phyloP scores from a whole-genome alignment of 2,888 invertebrate genomes.

The Neoitamus cyanurus region DNA sequence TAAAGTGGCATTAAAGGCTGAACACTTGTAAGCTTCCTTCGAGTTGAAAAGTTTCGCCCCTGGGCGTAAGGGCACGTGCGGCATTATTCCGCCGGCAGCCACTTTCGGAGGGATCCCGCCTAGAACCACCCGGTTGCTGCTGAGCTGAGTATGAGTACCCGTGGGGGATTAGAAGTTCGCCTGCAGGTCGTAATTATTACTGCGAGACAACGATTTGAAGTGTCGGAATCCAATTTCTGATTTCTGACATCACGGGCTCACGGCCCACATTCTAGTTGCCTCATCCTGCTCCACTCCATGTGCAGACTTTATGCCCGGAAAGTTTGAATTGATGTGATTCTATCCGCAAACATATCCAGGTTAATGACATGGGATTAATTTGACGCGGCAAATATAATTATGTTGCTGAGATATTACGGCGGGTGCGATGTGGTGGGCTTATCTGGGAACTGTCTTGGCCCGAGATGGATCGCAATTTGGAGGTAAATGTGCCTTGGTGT shows the following conservation, averaged over 20 bases:
- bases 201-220: constrained; percentile 3
- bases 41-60: constrained; percentile 10
- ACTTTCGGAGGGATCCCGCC: not conserved
- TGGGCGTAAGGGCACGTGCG: not conserved
- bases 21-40: constrained; percentile 37
- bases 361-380: constrained; percentile 43
- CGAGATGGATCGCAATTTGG: constrained; percentile 16
- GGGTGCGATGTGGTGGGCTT: not conserved
- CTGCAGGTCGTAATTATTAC: constrained; percentile 18
- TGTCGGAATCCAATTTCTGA: constrained; percentile 23
- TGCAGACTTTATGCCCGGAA: not conserved
- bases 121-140: not conserved
- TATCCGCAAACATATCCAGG: constrained; percentile 38
- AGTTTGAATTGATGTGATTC: not conserved
- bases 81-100: not conserved
- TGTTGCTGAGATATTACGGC: not conserved
- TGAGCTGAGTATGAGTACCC: not conserved
- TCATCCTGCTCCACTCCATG: not conserved
- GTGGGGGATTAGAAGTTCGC: not conserved
- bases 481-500: not conserved
- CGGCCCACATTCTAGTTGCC: not conserved
- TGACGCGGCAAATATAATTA: constrained; percentile 34
- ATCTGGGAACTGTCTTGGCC: not conserved
- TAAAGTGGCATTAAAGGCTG: constrained; percentile 43
- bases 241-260: not conserved